A percentile compares a stretch with the other conserved stretches of the same genome.
These are phyloP conservation scores for Neoitamus cyanurus DNA, from an alignment of 2,888 invertebrate genomes.

Conservation along the genomic window DNA sequence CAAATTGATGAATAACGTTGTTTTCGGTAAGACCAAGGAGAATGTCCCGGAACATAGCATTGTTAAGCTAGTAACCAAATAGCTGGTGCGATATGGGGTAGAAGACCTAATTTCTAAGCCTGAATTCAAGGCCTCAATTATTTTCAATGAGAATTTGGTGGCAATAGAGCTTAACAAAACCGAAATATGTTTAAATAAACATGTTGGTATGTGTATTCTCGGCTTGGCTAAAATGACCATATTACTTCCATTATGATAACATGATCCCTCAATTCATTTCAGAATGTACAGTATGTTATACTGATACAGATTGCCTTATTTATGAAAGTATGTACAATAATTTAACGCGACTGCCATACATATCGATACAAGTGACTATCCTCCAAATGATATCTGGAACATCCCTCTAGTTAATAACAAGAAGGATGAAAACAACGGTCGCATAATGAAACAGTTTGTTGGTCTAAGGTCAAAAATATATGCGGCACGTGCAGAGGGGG, in stretches of 20 bases:
- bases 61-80: conserved; percentile 50
- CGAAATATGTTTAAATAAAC: conserved; percentile 48
- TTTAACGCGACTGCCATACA: too few species aligned
- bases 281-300: too few species aligned
- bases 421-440: too few species aligned
- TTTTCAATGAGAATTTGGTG: conserved; percentile 34
- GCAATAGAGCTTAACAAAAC: conserved; percentile 23
- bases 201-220: conserved; percentile 19
- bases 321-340: too few species aligned
- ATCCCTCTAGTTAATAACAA: too few species aligned
- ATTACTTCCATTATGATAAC: neutral
- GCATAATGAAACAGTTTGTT: too few species aligned
- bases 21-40: conserved; percentile 51
- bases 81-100: conserved; percentile 26
- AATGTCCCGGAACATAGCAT: conserved; percentile 53
- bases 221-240: conserved; percentile 28
- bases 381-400: too few species aligned
- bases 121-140: conserved; percentile 38
- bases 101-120: conserved; percentile 42
- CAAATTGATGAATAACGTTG: conserved; percentile 13
- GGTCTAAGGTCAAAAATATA: too few species aligned
- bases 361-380: too few species aligned
- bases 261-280: neutral
- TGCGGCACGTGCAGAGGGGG: too few species aligned
- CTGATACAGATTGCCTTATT: too few species aligned